A percentile compares a stretch with the other conserved stretches of the same genome.
These are phyloP conservation scores for Ciconia boyciana DNA, from an alignment of 2,113 vertebrate species.

Conservation along the genomic window DNA sequence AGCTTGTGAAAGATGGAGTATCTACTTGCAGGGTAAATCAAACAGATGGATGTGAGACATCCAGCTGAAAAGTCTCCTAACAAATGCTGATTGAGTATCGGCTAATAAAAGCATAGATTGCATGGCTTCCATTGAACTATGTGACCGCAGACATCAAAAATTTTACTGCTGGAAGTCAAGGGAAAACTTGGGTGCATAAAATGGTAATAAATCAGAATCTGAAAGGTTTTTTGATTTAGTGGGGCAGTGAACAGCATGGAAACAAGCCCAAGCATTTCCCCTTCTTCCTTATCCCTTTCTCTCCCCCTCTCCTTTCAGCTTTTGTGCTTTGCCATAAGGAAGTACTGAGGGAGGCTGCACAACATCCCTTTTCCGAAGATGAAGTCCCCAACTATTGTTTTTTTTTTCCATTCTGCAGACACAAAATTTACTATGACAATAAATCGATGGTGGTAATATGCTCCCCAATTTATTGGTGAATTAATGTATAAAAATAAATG, in stretches of 20 bases:
- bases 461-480: neutral
- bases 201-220: neutral
- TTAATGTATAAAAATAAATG: neutral
- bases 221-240: neutral
- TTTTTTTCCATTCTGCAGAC: neutral
- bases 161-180: constrained; percentile 3
- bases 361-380: neutral
- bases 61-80: neutral
- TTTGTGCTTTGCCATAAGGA: neutral
- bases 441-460: neutral
- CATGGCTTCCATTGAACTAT: neutral
- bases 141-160: neutral
- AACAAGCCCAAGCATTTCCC: neutral
- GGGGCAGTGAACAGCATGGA: neutral
- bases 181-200: neutral
- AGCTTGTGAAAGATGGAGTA: neutral
- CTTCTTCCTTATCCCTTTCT: neutral
- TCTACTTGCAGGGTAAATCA: neutral
- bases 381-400: neutral
- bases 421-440: neutral
- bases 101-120: neutral
- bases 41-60: neutral
- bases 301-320: neutral
- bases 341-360: neutral
- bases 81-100: neutral